phyloP scores from a whole-genome alignment of 2,113 vertebrate species.

The Mormyrus iriodes region DNA sequence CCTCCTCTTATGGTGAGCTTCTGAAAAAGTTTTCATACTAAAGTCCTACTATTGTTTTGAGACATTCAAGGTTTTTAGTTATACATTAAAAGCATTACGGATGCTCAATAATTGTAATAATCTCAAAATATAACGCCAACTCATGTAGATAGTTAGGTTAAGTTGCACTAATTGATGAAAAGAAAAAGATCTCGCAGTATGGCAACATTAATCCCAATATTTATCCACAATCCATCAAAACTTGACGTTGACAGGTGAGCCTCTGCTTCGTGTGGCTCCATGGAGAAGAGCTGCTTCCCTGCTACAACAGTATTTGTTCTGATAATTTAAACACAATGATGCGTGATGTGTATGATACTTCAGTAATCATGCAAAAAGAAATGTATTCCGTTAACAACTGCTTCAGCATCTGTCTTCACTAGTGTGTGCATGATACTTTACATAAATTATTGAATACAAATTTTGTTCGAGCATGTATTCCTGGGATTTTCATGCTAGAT shows the following conservation, averaged over 20 bases:
- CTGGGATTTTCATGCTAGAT: neutral
- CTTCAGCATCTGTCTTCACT: conserved; percentile 43
- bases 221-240: conserved; percentile 20
- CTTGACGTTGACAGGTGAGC: neutral
- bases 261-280: conserved; percentile 5
- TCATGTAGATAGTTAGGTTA: conserved; percentile 31
- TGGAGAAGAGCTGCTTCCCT: neutral
- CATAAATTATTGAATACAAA: conserved; percentile 30
- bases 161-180: conserved; percentile 33
- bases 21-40: neutral
- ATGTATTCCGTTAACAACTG: conserved; percentile 44
- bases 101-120: neutral
- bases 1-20: neutral
- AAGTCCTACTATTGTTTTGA: neutral
- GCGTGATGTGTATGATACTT: conserved; percentile 45
- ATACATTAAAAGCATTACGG: neutral
- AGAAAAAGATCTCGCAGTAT: neutral
- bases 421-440: conserved; percentile 27
- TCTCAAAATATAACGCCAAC: conserved; percentile 5
- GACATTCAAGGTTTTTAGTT: neutral
- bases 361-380: conserved; percentile 48
- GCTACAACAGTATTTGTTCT: conserved; percentile 29
- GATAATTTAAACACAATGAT: conserved; percentile 44
- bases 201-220: conserved; percentile 14
- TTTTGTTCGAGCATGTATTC: conserved; percentile 18